Conservation (phyloP, 2,888 invertebrate species). For the Oxyteleia sp. region DNA sequence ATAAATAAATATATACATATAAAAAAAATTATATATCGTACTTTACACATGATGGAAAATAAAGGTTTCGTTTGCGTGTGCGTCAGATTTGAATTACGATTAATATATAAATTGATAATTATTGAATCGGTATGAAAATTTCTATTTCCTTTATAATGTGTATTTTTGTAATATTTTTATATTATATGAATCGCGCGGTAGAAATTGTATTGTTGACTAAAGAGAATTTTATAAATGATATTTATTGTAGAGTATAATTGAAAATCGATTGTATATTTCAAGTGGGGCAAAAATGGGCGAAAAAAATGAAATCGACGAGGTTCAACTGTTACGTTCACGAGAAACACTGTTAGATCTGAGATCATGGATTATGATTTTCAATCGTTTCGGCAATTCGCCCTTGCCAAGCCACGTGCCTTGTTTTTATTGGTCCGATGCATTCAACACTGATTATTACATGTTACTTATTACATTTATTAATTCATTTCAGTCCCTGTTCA, state of each 20-base stretch:
- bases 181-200: constrained; percentile 64
- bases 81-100: constrained; percentile 65
- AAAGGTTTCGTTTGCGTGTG: constrained; percentile 56
- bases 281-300: background rate
- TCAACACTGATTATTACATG: constrained; percentile 44
- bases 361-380: constrained; percentile 45
- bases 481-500: constrained; percentile 61
- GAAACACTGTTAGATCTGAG: too few relatives aligned
- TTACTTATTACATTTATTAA: constrained; percentile 52
- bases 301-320: too few relatives aligned
- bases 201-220: constrained; percentile 73
- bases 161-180: constrained; percentile 74
- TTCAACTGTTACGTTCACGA: too few relatives aligned
- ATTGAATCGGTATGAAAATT: constrained; percentile 65
- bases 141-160: constrained; percentile 64
- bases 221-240: constrained; percentile 73
- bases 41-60: constrained; percentile 36
- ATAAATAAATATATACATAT: constrained; percentile 34
- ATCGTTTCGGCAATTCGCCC: constrained; percentile 43
- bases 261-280: constrained; percentile 62
- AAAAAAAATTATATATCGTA: constrained; percentile 60
- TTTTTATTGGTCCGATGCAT: constrained; percentile 29
- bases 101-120: constrained; percentile 68
- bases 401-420: constrained; percentile 25
- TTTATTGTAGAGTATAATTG: constrained; percentile 71